phyloP scores from a whole-genome alignment of 2,888 invertebrate genomes.

The Caenorhabditis sulstoni region DNA sequence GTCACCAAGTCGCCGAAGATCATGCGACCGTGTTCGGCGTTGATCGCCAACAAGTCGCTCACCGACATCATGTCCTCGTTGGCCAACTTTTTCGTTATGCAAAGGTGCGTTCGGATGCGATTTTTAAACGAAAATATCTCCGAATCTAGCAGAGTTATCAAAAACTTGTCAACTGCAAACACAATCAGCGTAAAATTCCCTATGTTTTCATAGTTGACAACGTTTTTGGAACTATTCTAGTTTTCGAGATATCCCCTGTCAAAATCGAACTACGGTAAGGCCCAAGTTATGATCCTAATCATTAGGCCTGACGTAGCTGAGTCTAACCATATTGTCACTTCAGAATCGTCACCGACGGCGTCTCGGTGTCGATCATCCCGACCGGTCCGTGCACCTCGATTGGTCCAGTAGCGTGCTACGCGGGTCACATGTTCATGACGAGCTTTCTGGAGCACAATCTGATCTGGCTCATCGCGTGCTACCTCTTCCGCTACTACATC shows the following conservation, averaged over 20 bases:
- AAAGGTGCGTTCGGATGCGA: conserved; percentile 14
- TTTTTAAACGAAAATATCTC: not conserved
- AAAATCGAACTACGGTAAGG: no score
- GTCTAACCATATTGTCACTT: no score
- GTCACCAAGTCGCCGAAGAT: conserved; percentile 44
- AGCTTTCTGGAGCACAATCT: conserved; percentile 49
- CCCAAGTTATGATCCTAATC: no score
- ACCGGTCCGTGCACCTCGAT: conserved; percentile 24
- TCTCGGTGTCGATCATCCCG: conserved; percentile 26
- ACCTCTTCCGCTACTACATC: conserved; percentile 53
- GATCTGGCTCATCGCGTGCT: conserved; percentile 53
- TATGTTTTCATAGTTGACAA: no score
- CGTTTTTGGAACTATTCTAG: no score
- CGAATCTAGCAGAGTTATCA: no score
- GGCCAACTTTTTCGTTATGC: conserved; percentile 53
- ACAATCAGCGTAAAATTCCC: no score
- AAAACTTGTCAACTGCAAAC: no score
- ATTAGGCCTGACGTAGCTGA: no score
- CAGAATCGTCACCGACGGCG: conserved; percentile 46
- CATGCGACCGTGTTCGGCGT: conserved; percentile 48
- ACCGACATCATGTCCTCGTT: conserved; percentile 49
- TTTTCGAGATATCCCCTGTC: no score
- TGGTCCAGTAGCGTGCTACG: conserved; percentile 40
- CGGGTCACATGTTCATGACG: conserved; percentile 49
- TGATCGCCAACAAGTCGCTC: conserved; percentile 49